A percentile compares a stretch with the other conserved stretches of the same genome.
phyloP scores from a whole-genome alignment of 2,797 vertebrate genomes.

The Prionace glauca region DNA sequence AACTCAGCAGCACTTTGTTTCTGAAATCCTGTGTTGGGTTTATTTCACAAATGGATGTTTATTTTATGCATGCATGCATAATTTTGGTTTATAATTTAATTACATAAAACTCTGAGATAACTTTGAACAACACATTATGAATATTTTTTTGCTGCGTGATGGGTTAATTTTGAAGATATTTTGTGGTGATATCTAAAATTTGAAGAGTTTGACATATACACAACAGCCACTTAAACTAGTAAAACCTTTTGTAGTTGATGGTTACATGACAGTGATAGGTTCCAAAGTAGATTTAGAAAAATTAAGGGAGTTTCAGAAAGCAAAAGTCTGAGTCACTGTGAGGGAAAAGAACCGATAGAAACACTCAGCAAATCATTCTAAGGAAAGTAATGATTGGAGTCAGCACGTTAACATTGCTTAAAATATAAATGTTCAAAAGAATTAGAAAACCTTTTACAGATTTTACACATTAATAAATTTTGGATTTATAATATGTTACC shows the following conservation, averaged over 20 bases:
- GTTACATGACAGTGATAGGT: not conserved
- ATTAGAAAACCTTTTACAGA: not conserved
- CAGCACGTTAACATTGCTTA: not conserved
- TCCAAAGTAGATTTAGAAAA: not conserved
- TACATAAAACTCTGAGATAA: not conserved
- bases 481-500: not conserved
- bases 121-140: not conserved
- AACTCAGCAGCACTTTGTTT: conserved; percentile 55
- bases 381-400: not conserved
- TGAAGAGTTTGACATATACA: not conserved
- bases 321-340: not conserved
- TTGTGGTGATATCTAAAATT: not conserved
- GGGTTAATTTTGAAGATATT: not conserved
- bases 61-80: not conserved
- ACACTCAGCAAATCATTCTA: too few relatives aligned
- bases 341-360: not conserved
- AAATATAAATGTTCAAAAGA: not conserved
- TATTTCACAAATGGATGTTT: not conserved
- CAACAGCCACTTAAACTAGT: not conserved
- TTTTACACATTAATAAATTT: not conserved
- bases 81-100: not conserved
- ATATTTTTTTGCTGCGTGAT: not conserved
- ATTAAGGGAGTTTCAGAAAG: not conserved
- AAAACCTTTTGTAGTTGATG: not conserved
- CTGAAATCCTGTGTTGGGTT: conserved; percentile 43